Conservation (phyloP, 1,140 invertebrate genomes). For the Papilio helenus region DNA sequence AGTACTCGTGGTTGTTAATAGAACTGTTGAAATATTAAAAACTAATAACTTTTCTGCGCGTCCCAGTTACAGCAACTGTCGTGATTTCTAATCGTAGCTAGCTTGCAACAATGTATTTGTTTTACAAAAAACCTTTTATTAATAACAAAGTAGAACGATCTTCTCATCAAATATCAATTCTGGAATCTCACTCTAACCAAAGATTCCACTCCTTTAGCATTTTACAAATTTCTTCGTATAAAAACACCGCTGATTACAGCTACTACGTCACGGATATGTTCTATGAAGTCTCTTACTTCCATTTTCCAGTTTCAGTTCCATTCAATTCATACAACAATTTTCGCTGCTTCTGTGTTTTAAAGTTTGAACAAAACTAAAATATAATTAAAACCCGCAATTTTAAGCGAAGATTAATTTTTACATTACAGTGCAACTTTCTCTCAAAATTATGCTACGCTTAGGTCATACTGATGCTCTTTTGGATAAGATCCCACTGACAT, state of each 20-base stretch:
- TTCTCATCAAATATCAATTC: neutral
- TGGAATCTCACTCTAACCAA: neutral
- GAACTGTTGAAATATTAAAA: constrained; percentile 12
- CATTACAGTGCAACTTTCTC: constrained; percentile 44
- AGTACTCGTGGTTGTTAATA: constrained; percentile 2
- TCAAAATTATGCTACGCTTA: constrained; percentile 49
- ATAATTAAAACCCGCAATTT: neutral
- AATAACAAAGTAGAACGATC: neutral
- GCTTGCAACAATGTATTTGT: neutral
- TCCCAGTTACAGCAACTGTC: neutral
- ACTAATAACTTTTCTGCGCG: constrained; percentile 2
- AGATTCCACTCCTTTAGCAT: too few relatives aligned
- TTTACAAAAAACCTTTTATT: neutral
- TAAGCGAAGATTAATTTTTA: neutral
- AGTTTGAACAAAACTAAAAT: neutral
- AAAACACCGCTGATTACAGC: too few relatives aligned
- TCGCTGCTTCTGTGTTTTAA: neutral
- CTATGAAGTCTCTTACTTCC: neutral
- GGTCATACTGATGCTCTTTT: constrained; percentile 50
- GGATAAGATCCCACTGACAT: constrained; percentile 45
- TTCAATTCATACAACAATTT: neutral
- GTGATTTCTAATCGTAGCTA: neutral
- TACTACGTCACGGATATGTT: too few relatives aligned
- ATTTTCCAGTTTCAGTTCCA: neutral
- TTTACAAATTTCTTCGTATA: too few relatives aligned